A percentile compares a stretch with the other conserved stretches of the same genome.
These are phyloP conservation scores for Netelia melanura DNA, from an alignment of 2,888 invertebrate species.

Conservation along the genomic window DNA sequence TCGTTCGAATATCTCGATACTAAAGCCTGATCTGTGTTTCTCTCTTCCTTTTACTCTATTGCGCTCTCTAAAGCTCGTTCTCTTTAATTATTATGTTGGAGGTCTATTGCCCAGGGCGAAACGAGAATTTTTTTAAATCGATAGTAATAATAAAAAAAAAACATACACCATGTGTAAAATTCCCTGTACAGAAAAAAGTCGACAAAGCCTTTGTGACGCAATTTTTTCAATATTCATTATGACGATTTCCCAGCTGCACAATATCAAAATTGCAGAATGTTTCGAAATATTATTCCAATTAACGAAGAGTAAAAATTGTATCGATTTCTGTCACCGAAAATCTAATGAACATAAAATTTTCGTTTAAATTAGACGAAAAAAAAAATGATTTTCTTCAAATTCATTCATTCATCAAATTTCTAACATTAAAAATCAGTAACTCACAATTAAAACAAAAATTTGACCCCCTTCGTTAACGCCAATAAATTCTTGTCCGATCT, in stretches of 20 bases:
- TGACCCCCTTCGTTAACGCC: too few species aligned
- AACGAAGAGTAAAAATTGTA: neutral
- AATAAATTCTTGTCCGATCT: too few species aligned
- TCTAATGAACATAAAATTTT: too few species aligned
- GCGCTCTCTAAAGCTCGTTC: neutral
- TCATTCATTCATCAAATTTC: too few species aligned
- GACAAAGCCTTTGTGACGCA: neutral
- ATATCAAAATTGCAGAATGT: too few species aligned
- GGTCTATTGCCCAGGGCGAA: neutral
- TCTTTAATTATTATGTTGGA: neutral
- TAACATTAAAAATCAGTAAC: too few species aligned
- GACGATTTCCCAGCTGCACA: neutral
- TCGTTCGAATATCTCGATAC: slow-evolving; percentile 11
- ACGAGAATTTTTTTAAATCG: neutral
- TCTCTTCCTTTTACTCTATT: slow-evolving; percentile 1
- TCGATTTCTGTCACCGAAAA: too few species aligned
- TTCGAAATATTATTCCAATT: neutral
- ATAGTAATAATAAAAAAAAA: neutral
- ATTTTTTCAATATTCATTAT: neutral
- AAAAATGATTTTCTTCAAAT: too few species aligned
- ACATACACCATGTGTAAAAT: neutral
- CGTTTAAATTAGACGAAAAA: too few species aligned
- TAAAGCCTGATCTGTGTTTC: slow-evolving; percentile 15
- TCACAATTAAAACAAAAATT: too few species aligned
- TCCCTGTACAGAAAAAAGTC: neutral